These are phyloP conservation scores for Sycon ciliatum DNA, from an alignment of 37 sponge, comb jelly and placozoan species.

Conservation along the genomic window DNA sequence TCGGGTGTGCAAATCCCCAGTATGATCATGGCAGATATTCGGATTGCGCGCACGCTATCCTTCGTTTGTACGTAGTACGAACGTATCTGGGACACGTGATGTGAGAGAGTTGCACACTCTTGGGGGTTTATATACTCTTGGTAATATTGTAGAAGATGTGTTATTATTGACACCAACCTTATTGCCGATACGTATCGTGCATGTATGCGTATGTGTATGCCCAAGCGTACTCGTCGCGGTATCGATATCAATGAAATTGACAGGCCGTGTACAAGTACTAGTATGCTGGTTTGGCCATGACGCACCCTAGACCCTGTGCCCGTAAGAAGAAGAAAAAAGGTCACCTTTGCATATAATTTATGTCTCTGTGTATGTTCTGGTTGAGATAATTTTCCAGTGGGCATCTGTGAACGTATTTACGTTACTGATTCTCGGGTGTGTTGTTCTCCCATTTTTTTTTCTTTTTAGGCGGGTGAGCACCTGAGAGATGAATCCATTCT, in stretches of 20 bases:
- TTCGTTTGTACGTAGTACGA: too few relatives aligned
- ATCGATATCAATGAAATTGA: too few relatives aligned
- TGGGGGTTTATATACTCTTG: too few relatives aligned
- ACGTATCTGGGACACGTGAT: too few relatives aligned
- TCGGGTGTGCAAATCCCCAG: too few relatives aligned
- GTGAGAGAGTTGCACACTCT: too few relatives aligned
- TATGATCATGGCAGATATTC: too few relatives aligned
- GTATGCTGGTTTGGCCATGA: neutral
- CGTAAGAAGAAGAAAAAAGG: slow-evolving; percentile 13
- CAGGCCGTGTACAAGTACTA: neutral
- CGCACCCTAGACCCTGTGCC: neutral
- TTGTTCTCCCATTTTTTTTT: neutral
- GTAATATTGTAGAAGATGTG: too few relatives aligned
- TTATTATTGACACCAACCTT: too few relatives aligned
- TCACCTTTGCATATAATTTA: neutral
- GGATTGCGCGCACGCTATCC: too few relatives aligned
- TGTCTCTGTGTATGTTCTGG: slow-evolving; percentile 11
- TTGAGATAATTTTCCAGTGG: neutral
- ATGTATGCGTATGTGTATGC: neutral
- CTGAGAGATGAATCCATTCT: slow-evolving; percentile 57
- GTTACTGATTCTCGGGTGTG: neutral
- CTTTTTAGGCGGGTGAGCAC: slow-evolving; percentile 43
- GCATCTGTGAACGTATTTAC: too few relatives aligned
- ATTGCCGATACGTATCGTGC: neutral
- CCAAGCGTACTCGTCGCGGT: too few relatives aligned